Evolutionary conservation across 2,113 vertebrate species (phyloP).

Genomic region (Alexandromys fortis): DNA sequence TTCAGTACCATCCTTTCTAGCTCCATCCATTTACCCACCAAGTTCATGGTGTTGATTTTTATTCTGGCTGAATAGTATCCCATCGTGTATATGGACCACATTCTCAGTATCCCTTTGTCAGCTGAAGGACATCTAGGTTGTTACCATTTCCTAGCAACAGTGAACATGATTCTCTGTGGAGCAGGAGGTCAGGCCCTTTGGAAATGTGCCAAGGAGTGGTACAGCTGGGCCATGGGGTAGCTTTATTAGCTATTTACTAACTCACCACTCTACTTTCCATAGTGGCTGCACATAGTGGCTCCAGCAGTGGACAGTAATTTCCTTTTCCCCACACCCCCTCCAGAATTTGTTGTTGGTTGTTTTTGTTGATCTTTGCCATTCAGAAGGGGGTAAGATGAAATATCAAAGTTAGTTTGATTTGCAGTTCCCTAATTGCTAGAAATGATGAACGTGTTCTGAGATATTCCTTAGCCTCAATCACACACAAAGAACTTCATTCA

Average conservation of each 20-base stretch:
- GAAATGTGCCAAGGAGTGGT: not conserved
- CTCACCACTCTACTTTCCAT: not conserved
- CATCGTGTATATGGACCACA: not conserved
- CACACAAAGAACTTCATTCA: not conserved
- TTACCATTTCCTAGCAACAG: not conserved
- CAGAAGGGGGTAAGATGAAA: not conserved
- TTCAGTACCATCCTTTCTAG: not conserved
- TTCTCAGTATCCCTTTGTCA: not conserved
- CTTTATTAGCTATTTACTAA: not conserved
- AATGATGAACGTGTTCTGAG: not conserved
- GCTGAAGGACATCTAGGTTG: not conserved
- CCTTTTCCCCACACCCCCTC: not conserved
- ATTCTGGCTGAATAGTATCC: not conserved
- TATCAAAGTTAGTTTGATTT: not conserved
- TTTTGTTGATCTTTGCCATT: not conserved
- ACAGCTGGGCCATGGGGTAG: not conserved
- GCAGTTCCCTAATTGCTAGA: not conserved
- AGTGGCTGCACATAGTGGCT: too few species aligned
- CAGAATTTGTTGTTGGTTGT: not conserved
- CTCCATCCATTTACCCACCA: not conserved
- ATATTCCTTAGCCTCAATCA: not conserved
- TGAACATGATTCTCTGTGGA: not conserved
- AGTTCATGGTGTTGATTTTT: not conserved
- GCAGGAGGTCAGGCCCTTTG: not conserved
- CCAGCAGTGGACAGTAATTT: too few species aligned